A percentile compares a stretch with the other conserved stretches of the same genome.
Conservation (phyloP, 2,113 vertebrate genomes). For the Neotoma lepida region DNA sequence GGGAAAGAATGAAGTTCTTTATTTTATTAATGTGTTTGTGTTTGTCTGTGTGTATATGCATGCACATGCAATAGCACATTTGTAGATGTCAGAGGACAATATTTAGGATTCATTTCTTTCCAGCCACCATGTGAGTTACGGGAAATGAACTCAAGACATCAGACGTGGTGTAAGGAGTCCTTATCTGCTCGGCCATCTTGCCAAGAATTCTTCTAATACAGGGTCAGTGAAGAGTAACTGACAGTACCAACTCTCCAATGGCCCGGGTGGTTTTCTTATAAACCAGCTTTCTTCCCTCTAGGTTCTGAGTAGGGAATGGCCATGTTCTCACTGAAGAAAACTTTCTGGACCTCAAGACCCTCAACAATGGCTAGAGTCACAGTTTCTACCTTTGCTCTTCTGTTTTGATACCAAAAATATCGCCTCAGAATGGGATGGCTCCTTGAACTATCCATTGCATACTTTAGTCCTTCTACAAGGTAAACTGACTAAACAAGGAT, state of each 20-base stretch:
- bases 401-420: not conserved
- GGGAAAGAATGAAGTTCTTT: not conserved
- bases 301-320: no score
- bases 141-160: not conserved
- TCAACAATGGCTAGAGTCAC: not conserved
- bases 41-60: not conserved
- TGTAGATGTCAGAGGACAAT: no score
- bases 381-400: not conserved
- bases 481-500: not conserved
- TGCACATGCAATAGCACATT: not conserved
- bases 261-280: not conserved
- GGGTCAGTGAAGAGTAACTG: not conserved
- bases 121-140: no score
- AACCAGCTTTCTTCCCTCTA: not conserved
- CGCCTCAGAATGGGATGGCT: not conserved
- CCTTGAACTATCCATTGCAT: not conserved
- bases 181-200: not conserved
- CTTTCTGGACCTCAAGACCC: not conserved
- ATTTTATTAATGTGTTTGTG: not conserved
- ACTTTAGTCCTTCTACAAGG: not conserved
- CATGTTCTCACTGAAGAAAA: not conserved
- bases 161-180: not conserved
- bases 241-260: not conserved
- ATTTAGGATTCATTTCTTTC: not conserved
- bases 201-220: not conserved